phyloP scores from a whole-genome alignment of 2,797 vertebrate genomes.

The Protosalanx chinensis region DNA sequence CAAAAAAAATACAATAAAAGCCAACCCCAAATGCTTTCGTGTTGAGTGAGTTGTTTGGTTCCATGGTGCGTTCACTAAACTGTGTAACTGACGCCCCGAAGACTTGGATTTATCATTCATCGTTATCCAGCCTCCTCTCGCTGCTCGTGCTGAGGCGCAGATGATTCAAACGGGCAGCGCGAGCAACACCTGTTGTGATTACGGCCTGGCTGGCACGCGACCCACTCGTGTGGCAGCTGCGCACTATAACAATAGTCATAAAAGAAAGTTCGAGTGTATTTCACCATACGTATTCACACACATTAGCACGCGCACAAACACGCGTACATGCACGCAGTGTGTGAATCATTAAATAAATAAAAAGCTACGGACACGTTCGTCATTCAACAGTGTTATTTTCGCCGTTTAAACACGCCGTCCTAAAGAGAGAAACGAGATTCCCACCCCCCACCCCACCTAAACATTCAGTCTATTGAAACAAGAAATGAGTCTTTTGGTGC shows the following conservation, averaged over 20 bases:
- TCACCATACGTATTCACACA: slow-evolving; percentile 3
- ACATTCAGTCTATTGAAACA: background rate
- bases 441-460: background rate
- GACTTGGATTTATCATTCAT: slow-evolving; percentile 24
- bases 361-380: slow-evolving; percentile 50
- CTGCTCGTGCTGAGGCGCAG: slow-evolving; percentile 13
- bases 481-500: background rate
- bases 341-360: background rate
- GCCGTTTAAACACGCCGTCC: background rate
- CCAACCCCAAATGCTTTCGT: background rate
- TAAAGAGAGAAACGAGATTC: background rate
- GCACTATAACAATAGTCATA: slow-evolving; percentile 67
- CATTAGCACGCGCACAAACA: slow-evolving; percentile 14
- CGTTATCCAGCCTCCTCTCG: slow-evolving; percentile 56
- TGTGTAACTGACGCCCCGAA: background rate
- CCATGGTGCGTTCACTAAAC: background rate
- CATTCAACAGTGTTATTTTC: background rate
- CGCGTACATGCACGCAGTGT: slow-evolving; percentile 1
- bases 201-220: slow-evolving; percentile 67
- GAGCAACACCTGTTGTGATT: slow-evolving; percentile 74
- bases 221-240: slow-evolving; percentile 70
- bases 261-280: slow-evolving; percentile 68
- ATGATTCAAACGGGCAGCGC: slow-evolving; percentile 47
- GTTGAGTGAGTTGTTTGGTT: background rate
- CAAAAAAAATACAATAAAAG: too few relatives aligned